phyloP scores from a whole-genome alignment of 2,888 invertebrate species.

The Papilio protenor region DNA sequence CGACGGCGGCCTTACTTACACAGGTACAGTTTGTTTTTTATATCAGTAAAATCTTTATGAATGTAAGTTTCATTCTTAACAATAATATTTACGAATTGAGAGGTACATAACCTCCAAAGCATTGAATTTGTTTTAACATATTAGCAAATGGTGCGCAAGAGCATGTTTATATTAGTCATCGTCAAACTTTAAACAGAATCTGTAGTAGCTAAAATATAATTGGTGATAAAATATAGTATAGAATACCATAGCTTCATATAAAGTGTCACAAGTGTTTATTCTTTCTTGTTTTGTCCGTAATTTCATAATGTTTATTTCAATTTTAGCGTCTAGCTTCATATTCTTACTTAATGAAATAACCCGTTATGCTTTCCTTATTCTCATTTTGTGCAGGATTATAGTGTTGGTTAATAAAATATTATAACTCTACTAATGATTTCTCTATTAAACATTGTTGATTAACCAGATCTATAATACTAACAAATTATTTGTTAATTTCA shows the following conservation, averaged over 20 bases:
- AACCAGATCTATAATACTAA: not conserved
- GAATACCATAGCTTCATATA: not conserved
- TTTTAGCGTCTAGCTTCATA: not conserved
- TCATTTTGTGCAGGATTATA: not conserved
- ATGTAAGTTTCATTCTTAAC: not conserved
- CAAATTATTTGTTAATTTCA: slow-evolving; percentile 69
- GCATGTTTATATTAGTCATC: not conserved
- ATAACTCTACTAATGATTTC: not conserved
- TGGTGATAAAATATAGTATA: not conserved
- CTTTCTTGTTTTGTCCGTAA: not conserved
- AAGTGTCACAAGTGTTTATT: not conserved
- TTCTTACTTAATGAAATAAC: not conserved
- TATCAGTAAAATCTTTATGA: not conserved
- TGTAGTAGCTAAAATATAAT: not conserved
- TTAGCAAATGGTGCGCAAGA: not conserved
- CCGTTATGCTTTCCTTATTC: not conserved
- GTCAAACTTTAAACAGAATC: not conserved
- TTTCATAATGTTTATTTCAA: not conserved
- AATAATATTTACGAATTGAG: not conserved
- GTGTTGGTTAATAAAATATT: not conserved
- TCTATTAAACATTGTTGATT: not conserved
- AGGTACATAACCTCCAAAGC: not conserved
- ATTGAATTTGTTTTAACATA: not conserved
- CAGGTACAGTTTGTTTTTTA: slow-evolving; percentile 75
- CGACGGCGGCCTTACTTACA: slow-evolving; percentile 89